These are phyloP conservation scores for Uloborus plumipes DNA, from an alignment of 2,888 invertebrate species.

Conservation along the genomic window DNA sequence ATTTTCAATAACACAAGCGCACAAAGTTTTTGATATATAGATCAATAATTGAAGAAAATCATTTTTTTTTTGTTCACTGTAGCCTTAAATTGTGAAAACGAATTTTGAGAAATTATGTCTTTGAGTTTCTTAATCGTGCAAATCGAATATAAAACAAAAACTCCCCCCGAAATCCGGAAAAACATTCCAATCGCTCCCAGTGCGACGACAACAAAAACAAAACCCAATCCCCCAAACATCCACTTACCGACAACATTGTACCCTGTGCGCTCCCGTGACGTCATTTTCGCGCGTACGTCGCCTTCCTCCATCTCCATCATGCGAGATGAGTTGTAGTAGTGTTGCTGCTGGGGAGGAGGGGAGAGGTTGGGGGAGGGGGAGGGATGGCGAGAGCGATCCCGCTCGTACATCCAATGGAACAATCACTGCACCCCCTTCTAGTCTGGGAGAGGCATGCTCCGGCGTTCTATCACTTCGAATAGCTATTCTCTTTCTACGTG, in stretches of 20 bases:
- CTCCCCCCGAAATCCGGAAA: too few relatives aligned
- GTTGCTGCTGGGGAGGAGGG: not conserved
- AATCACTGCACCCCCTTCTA: not conserved
- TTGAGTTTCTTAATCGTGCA: too few relatives aligned
- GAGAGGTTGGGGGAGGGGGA: constrained; percentile 26
- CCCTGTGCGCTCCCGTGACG: constrained; percentile 37
- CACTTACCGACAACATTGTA: constrained; percentile 47
- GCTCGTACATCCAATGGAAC: constrained; percentile 46
- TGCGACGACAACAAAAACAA: not conserved
- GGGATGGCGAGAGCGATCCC: constrained; percentile 38
- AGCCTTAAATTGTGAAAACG: too few relatives aligned
- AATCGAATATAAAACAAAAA: too few relatives aligned
- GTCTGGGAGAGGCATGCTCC: not conserved
- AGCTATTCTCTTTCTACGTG: not conserved
- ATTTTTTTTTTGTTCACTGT: too few relatives aligned
- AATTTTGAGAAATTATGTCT: too few relatives aligned
- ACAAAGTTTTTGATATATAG: too few relatives aligned
- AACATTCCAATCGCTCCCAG: too few relatives aligned
- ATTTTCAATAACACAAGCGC: too few relatives aligned
- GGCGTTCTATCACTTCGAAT: not conserved
- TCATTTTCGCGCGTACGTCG: constrained; percentile 35
- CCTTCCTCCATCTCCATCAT: constrained; percentile 55
- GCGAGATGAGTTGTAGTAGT: constrained; percentile 15
- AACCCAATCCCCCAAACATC: not conserved
- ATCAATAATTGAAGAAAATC: too few relatives aligned